Evolutionary conservation across 2,113 vertebrate genomes (phyloP), one percentile per base, ranked within the genome.

Genomic region (Pomatorhinus ruficollis): DNA sequence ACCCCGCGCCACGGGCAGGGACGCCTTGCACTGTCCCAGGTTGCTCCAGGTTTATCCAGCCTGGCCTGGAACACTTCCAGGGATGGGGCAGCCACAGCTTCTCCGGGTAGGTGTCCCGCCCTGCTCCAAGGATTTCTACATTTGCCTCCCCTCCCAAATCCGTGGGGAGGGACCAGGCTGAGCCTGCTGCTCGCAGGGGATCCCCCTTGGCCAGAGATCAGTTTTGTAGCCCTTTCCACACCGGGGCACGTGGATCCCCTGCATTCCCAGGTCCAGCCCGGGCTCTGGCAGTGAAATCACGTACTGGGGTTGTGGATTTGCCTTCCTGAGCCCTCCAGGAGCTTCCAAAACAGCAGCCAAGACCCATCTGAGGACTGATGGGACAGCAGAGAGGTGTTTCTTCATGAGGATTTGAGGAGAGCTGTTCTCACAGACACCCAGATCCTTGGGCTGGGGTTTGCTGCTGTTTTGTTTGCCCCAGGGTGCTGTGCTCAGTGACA

Each of bases 231-330:
- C 15, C 10, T 12, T 65, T 56, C 25, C 57, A 1, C 20, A 1
- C 6, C 15, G 4, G 1, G 57, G 6, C 21, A 1, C 6, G 6
- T 2, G 28, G 16, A 2, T 65, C 20, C 5, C 15, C 33, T 14
- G 64, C 47, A 2, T 2, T 27, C 11, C 12, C 65, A 11, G 4
- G 4, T 8, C 53, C 64, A 33, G 1, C 54, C 50, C 3, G 11
- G 49, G 13, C 2, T 5, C 77, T 13, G 66, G 21, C 21, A 5
- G 5, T 1, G 56, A 4, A 13, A 10, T 4, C 16, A 0, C 0
- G 12, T 23, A 0, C 50, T 5, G 68, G 21, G 9, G 5, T 2
- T 20, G 28, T 17, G 5, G 0, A 0, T 9, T 30, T n/a, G 20
- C 16, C 44, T 56, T 59, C 8, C n/a, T 6, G 3, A 5, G 1